Evolutionary conservation across 2,113 vertebrate genomes (phyloP).

Genomic region (Mesembrinibis cayennensis): DNA sequence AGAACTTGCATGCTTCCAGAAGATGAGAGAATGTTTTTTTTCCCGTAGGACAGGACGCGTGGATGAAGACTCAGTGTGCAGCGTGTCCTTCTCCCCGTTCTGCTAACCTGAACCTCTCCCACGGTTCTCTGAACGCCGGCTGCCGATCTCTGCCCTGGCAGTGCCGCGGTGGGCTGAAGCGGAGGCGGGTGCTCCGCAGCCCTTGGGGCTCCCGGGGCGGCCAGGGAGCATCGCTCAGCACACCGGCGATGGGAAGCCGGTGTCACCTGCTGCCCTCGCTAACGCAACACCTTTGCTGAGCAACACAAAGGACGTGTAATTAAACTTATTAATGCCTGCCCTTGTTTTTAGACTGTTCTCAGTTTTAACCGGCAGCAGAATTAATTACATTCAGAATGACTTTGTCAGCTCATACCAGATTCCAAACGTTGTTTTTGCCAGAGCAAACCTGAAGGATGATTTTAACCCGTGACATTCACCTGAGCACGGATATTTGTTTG

Average conservation of each 20-base stretch:
- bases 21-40: not conserved
- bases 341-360: slow-evolving; percentile 34
- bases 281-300: not conserved
- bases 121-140: not conserved
- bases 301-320: slow-evolving; percentile 41
- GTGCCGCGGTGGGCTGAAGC: rapidly evolving
- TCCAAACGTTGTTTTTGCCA: not conserved
- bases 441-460: not conserved
- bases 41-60: rapidly evolving
- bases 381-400: slow-evolving; percentile 27
- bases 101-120: not conserved
- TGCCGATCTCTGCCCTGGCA: not conserved
- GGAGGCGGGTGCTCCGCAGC: not conserved
- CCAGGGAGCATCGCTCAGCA: not conserved
- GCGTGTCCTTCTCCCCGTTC: not conserved
- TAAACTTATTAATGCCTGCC: slow-evolving; percentile 45
- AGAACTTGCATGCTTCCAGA: not conserved
- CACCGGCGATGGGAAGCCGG: not conserved
- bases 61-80: not conserved
- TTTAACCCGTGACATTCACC: not conserved
- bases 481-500: not conserved
- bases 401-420: slow-evolving; percentile 1
- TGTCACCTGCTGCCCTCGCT: not conserved
- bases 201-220: not conserved
- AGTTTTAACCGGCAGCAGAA: not conserved